Conservation (phyloP, 2,113 vertebrate species). For the Danionella cerebrum region DNA sequence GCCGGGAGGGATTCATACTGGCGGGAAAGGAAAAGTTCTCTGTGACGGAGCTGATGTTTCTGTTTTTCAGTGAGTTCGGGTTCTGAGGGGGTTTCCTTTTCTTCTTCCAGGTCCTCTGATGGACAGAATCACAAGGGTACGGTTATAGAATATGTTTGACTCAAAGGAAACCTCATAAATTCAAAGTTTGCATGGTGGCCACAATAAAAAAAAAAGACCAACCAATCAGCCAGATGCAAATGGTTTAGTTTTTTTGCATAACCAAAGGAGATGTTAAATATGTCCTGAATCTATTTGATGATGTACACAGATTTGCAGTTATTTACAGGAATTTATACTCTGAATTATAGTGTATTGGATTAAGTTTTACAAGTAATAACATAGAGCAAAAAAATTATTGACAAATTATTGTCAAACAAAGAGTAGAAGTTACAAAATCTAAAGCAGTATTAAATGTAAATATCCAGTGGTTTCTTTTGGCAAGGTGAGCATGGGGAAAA, state of each 20-base stretch:
- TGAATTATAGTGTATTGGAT: too few species aligned
- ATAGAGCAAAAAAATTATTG: too few species aligned
- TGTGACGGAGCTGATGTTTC: constrained; percentile 93
- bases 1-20: constrained; percentile 94
- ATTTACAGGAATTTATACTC: too few species aligned
- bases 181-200: background rate
- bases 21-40: constrained; percentile 92
- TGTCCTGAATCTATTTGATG: background rate
- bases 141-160: background rate
- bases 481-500: too few species aligned
- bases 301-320: background rate
- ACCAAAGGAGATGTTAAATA: background rate
- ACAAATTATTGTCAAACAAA: too few species aligned
- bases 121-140: background rate
- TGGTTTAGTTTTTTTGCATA: background rate
- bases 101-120: constrained; percentile 93
- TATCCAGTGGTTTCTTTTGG: too few species aligned
- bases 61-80: constrained; percentile 93
- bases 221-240: background rate
- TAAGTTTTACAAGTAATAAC: too few species aligned
- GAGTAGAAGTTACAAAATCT: too few species aligned
- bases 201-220: background rate
- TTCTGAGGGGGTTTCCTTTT: constrained; percentile 82
- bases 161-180: background rate
- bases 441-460: too few species aligned